Percentiles rank a stretch among this genome's conserved stretches.
These are phyloP conservation scores for Barbus barbus DNA, from an alignment of 2,113 vertebrate genomes.

Conservation along the genomic window DNA sequence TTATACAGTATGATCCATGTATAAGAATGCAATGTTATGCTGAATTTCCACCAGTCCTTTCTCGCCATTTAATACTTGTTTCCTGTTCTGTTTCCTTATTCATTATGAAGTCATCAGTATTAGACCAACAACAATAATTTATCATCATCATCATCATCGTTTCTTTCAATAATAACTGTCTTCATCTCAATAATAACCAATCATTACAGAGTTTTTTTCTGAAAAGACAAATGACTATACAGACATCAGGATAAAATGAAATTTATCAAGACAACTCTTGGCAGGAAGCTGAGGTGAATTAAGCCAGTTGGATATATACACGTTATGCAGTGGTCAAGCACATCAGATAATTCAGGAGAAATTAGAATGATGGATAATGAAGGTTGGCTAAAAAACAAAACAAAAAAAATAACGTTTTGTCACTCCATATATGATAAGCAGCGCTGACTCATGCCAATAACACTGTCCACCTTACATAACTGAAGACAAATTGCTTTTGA, in stretches of 20 bases:
- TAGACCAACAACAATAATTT: neutral
- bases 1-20: slow-evolving; percentile 3
- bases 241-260: neutral
- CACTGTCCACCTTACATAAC: neutral
- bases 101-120: neutral
- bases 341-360: neutral
- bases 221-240: neutral
- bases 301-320: neutral
- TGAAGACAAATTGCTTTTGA: neutral
- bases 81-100: neutral
- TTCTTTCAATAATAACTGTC: neutral
- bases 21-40: neutral
- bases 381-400: neutral
- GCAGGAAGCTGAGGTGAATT: neutral
- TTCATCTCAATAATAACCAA: neutral
- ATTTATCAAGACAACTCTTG: neutral
- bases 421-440: neutral
- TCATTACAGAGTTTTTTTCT: neutral
- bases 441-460: neutral
- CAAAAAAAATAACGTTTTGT: too few species aligned
- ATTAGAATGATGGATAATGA: neutral
- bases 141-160: neutral
- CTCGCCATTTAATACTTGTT: too few species aligned
- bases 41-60: neutral
- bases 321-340: neutral